Base-by-base conservation (phyloP, 2,888 invertebrate species). In the Oxytorus armatus region DNA sequence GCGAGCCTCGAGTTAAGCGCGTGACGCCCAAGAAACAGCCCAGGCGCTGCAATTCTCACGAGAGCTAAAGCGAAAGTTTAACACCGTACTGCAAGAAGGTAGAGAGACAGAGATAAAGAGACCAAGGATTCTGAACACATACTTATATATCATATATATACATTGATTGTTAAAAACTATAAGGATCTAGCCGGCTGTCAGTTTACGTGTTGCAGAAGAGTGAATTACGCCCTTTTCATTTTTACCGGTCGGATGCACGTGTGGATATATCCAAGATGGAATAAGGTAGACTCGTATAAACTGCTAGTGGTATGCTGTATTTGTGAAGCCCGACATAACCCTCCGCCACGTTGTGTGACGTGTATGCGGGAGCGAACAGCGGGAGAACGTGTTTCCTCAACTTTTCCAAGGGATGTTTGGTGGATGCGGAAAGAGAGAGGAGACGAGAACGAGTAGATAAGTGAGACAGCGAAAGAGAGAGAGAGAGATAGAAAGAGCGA, bases 21-120 rank as follows among this genome's bases (percentile, higher is more conserved):
- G 36, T 59, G 51, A 33, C 42, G 29, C 5, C 16, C 16, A 14
- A 21, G 59, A 49, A 18, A 51, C 39, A 25, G 66, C 29, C 11
- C 53, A 74, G 53, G 69, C 74, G 25, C 61, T 33, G 39, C 53
- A 72, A 61, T 73, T 66, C 47, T 65, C 39, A 59, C 47, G 69
- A 66, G 33, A 79, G 73, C 11, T 57, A 68, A 80, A 79, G 65
- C 33, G 21, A 59, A 66, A 77, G 72, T 66, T 66, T 42, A 29
- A 57, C 49, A 23, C 23, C n/a, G 8, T n/a, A 18, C 33, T 4
- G 14, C 44, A 16, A 47, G 44, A 47, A 14, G 16, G 18, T 18
- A 29, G 14, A 5, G 11, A 49, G 51, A 8, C 3, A 47, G 11
- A n/a, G 47, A 47, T 18, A 29, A 29, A 47, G 16, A 25, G 66